Base-by-base conservation (phyloP, 2,888 invertebrate genomes). In the Sarcophaga carnaria region DNA sequence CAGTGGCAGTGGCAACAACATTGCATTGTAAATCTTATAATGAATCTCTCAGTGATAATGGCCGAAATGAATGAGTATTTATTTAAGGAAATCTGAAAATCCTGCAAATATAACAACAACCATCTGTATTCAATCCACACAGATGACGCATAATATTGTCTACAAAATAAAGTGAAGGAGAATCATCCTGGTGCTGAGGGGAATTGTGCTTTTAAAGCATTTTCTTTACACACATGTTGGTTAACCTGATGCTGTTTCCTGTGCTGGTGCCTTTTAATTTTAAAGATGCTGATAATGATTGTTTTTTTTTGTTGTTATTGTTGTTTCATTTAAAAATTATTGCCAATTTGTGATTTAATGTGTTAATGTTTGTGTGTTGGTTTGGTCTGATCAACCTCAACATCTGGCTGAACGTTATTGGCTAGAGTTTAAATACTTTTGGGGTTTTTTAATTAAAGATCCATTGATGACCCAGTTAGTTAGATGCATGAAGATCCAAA, bases 381-480 rank as follows among this genome's bases (percentile, higher is more conserved):
- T 37, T 5, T 64, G 22, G 37, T 70, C 69, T 77, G 60, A 11
- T 59, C 37, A 72, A 79, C 75, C 74, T 78, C 70, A 86, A 81
- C 86, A 86, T 78, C 69, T 86, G 86, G 63, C 77, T n/a, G 49
- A n/a, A 49, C 76, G 14, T 63, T 49, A 81, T 78, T 74, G 72
- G 8, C 54, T 54, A 54, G 17, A 17, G 17, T 54, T 54, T 12
- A 54, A 54, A 14, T 17, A 74, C 66, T 82, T 69, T 70, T 47
- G 66, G 45, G 1, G 8, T 10, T 8, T 69, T 78, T 78, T 83
- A 86, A 86, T 86, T 83, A 86, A 86, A 83, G 86, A 84, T 86
- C 74, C 77, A 64, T 77, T 80, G 86, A 83, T 86, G 86, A 74
- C 86, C 86, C 25, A 86, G 74, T 86, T 86, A 54, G 54, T 54